phyloP scores from a whole-genome alignment of 2,113 vertebrate genomes.

The Chloropsis cyanopogon region DNA sequence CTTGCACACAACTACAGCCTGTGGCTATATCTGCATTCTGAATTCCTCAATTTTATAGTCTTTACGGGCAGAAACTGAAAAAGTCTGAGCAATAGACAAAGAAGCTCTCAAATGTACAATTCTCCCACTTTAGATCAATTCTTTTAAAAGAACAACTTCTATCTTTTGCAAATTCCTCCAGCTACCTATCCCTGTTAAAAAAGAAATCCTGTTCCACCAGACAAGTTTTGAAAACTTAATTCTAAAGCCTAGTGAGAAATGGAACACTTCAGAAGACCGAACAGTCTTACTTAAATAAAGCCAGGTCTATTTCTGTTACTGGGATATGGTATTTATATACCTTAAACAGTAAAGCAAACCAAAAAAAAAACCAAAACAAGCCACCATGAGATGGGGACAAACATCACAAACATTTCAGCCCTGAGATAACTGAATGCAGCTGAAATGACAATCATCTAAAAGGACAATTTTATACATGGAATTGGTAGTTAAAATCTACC shows the following conservation, averaged over 20 bases:
- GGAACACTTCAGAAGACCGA: not conserved
- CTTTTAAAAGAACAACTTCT: not conserved
- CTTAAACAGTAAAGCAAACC: not conserved
- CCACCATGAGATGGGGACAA: not conserved
- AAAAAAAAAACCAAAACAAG: not conserved
- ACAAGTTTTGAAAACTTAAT: not conserved
- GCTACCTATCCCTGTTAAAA: not conserved
- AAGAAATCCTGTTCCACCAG: not conserved
- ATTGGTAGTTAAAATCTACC: not conserved
- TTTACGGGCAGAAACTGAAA: not conserved
- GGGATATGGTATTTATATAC: not conserved
- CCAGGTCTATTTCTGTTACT: not conserved
- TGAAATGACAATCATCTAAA: not conserved
- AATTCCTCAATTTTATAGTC: not conserved
- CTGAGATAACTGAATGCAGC: not conserved
- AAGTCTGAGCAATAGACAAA: not conserved
- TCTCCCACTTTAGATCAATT: not conserved
- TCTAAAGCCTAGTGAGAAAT: not conserved
- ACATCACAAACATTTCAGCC: not conserved
- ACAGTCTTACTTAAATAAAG: not conserved
- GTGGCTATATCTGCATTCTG: not conserved
- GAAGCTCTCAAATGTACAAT: not conserved
- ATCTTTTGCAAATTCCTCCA: not conserved
- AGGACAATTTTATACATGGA: not conserved
- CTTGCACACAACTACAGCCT: not conserved